These are phyloP conservation scores for Melanostigma gelatinosum DNA, from an alignment of 2,113 vertebrate genomes.

Conservation along the genomic window DNA sequence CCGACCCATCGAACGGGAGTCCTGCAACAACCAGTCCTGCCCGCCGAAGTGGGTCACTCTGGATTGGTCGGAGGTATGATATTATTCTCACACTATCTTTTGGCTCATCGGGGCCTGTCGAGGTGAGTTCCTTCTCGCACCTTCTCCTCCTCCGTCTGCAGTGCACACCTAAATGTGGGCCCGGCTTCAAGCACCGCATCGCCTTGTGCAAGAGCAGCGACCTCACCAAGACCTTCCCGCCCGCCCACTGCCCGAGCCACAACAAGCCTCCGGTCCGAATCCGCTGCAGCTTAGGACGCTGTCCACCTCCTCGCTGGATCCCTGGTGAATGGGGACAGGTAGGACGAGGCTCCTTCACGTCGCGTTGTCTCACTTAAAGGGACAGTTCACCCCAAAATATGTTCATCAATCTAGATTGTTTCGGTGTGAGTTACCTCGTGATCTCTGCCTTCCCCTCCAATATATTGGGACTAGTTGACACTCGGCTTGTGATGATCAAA, in stretches of 20 bases:
- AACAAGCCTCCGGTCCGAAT: constrained; percentile 92
- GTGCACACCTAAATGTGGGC: constrained; percentile 94
- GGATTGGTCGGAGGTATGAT: constrained; percentile 97
- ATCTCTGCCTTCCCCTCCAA: not conserved
- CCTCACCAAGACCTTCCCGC: constrained; percentile 92
- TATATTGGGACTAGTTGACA: not conserved
- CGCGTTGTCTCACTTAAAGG: not conserved
- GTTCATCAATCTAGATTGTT: not conserved
- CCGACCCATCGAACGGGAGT: constrained; percentile 90
- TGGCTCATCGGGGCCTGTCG: not conserved
- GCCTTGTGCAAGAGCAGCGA: constrained; percentile 97
- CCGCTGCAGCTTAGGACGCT: constrained; percentile 93
- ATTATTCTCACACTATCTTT: not conserved
- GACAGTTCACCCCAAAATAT: too few relatives aligned
- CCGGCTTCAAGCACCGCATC: constrained; percentile 96
- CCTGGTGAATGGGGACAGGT: constrained; percentile 99
- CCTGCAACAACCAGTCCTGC: constrained; percentile 97
- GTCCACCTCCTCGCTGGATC: constrained; percentile 96
- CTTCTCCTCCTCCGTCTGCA: constrained; percentile 2
- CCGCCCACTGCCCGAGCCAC: constrained; percentile 88
- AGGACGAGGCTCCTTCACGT: constrained; percentile 29
- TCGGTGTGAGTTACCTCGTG: too few relatives aligned
- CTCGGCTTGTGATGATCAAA: not conserved
- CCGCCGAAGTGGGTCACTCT: constrained; percentile 96
- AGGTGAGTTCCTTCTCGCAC: not conserved